Base-by-base conservation (phyloP, 2,888 invertebrate species). In the Folsomia candida region DNA sequence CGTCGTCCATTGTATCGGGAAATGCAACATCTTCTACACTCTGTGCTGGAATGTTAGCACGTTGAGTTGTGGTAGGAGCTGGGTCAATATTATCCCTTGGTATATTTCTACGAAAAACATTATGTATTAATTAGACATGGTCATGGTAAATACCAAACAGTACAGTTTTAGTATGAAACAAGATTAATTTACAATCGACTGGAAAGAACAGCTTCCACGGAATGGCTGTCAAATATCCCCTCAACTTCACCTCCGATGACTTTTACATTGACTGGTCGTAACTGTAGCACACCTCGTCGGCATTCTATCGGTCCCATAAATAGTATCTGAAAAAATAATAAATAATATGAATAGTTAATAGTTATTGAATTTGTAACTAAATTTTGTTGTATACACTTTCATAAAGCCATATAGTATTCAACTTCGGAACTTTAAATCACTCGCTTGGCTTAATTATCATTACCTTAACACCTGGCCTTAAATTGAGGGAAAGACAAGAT, bases 191-290 rank as follows among this genome's bases (percentile, higher is more conserved):
- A 84, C 81, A 90, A 82, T 74, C 85, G 86, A 78, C 86, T 82
- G 1, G 88, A 86, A 59, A 91, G 81, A 4, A 89, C 82, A 75
- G 88, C 88, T 78, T 89, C 87, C 9, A 87, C 81, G 0, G 88
- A 87, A 83, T 90, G 88, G 1, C 84, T 79, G 0, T 86, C 81
- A 0, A 86, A 81, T 27, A 90, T 82, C 67, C 86, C 86, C 61
- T 90, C 89, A 0, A 91, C 89, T 82, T 91, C 90, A 0, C 92
- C 92, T 0, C 91, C 91, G 0, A 91, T 81, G 69, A 90, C 82
- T 74, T 86, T 85, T 3, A 91, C 81, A 63, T 87, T 84, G 60
- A 83, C 83, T 68, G 87, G 87, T 71, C 89, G 87, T 71, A 92
- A 83, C 78, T 91, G 84, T 51, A 93, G 81, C 71, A 89, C 85